A percentile compares a stretch with the other conserved stretches of the same genome.
phyloP scores from a whole-genome alignment of 2,113 vertebrate species.

The Tenrec ecaudatus region DNA sequence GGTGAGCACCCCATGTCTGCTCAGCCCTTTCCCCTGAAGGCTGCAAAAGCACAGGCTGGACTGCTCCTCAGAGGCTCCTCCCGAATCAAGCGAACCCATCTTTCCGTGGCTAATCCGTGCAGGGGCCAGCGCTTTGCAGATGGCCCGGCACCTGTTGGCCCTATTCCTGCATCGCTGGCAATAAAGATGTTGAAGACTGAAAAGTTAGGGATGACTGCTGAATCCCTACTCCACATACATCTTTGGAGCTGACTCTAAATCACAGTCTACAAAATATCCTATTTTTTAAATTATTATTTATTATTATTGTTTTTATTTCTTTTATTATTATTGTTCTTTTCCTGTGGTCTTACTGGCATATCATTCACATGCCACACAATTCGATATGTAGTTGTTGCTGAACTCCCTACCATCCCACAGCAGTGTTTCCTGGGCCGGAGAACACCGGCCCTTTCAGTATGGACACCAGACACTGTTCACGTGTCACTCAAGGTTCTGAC shows the following conservation, averaged over 20 bases:
- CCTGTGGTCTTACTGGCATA: too few species aligned
- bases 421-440: background rate
- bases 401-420: background rate
- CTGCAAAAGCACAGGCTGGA: background rate
- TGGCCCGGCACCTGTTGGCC: too few species aligned
- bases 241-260: background rate
- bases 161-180: too few species aligned
- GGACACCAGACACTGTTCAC: background rate
- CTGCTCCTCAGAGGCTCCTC: background rate
- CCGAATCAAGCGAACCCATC: background rate
- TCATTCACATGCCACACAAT: too few species aligned
- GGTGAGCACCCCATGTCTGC: background rate
- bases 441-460: rapidly evolving
- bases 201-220: background rate
- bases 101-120: background rate
- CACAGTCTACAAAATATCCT: background rate
- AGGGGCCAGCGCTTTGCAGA: background rate
- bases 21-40: background rate
- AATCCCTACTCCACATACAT: background rate
- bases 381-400: background rate
- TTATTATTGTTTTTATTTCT: too few species aligned
- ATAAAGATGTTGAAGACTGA: rapidly evolving
- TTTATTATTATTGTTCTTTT: too few species aligned
- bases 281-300: too few species aligned
- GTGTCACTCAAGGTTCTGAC: background rate